These are phyloP conservation scores for Engystomops pustulosus DNA, from an alignment of 2,113 vertebrate genomes.

Conservation along the genomic window DNA sequence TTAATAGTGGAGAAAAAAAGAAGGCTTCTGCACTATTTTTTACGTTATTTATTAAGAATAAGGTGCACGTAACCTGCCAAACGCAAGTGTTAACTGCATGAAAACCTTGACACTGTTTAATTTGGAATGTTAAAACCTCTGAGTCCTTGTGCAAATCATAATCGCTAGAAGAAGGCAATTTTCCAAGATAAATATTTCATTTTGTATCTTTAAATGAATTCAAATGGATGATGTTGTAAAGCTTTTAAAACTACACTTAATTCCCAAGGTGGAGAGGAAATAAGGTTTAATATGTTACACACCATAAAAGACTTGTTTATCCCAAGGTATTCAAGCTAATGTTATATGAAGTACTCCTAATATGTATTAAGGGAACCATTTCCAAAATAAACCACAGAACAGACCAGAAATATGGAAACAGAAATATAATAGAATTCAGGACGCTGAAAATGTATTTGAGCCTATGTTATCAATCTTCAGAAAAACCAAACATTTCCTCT, in stretches of 20 bases:
- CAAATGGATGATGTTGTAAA: background rate
- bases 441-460: no score
- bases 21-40: no score
- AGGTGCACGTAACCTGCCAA: no score
- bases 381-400: background rate
- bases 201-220: background rate
- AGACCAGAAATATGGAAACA: background rate
- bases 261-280: background rate
- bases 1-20: no score
- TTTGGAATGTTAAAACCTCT: background rate
- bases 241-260: constrained; percentile 10
- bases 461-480: no score
- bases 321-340: background rate
- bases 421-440: no score
- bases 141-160: background rate
- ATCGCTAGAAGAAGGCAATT: background rate
- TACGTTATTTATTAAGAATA: no score
- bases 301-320: background rate
- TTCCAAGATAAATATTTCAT: constrained; percentile 21
- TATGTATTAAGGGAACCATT: background rate
- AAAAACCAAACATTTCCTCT: no score
- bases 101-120: background rate
- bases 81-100: no score
- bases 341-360: no score
- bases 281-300: constrained; percentile 15